A percentile compares a stretch with the other conserved stretches of the same genome.
phyloP scores from a whole-genome alignment of 2,797 vertebrate species.

The Varecia variegata region DNA sequence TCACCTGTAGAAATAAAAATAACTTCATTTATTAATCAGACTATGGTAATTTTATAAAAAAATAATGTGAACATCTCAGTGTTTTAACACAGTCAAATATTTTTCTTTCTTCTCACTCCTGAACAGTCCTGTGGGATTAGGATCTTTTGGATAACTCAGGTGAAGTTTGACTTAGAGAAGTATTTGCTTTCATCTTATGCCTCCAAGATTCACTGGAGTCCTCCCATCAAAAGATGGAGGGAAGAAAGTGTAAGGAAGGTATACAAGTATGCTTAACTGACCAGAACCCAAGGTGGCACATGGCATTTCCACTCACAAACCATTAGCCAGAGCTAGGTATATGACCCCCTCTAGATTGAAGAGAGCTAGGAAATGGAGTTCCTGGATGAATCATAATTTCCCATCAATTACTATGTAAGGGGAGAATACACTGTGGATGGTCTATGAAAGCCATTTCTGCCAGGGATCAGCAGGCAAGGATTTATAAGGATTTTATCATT shows the following conservation, averaged over 20 bases:
- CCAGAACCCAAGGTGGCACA: neutral
- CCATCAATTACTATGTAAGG: neutral
- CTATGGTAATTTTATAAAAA: neutral
- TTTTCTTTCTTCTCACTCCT: neutral
- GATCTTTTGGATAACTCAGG: neutral
- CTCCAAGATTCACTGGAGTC: neutral
- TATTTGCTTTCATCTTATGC: neutral
- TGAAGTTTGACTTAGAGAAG: neutral
- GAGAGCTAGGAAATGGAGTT: neutral
- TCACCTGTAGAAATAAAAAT: neutral
- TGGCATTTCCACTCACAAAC: neutral
- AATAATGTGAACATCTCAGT: neutral
- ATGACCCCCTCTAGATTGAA: neutral
- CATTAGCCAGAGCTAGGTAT: neutral
- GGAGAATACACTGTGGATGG: fast-evolving
- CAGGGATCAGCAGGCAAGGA: neutral
- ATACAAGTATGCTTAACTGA: fast-evolving
- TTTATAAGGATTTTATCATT: neutral
- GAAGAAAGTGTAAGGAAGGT: neutral
- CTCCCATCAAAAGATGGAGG: neutral
- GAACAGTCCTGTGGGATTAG: neutral
- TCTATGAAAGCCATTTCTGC: neutral
- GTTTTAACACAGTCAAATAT: neutral
- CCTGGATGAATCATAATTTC: neutral
- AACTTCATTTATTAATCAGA: neutral